Percentiles rank a stretch among this genome's conserved stretches.
phyloP scores from a whole-genome alignment of 2,797 vertebrate species.

The Sebastolobus alascanus region DNA sequence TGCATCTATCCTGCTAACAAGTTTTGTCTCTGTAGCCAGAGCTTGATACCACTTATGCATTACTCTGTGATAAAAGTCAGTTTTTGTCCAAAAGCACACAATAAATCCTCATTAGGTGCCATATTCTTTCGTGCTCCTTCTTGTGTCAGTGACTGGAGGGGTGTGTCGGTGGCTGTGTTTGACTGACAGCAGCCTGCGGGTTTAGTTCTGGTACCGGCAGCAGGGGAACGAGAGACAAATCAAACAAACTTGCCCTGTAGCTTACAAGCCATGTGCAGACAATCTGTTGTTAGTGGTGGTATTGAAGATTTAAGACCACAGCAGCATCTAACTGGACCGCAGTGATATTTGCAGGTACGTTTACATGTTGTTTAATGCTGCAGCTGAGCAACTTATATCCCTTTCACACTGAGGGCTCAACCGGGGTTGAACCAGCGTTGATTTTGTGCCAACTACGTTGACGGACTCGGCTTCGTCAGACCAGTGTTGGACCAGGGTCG shows the following conservation, averaged over 20 bases:
- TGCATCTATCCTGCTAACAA: background rate
- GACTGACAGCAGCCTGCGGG: slow-evolving; percentile 9
- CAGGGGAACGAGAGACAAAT: slow-evolving; percentile 4
- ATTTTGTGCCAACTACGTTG: too few species aligned
- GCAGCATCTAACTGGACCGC: background rate
- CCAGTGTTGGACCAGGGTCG: too few species aligned
- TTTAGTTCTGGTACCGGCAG: background rate
- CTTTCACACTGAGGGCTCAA: too few species aligned
- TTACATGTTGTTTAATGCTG: too few species aligned
- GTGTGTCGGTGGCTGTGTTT: background rate
- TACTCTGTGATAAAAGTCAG: background rate
- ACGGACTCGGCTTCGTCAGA: too few species aligned
- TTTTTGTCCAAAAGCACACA: background rate
- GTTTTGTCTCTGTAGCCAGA: background rate
- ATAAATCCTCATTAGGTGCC: background rate
- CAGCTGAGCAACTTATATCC: too few species aligned
- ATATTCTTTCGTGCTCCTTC: background rate
- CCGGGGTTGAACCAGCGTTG: too few species aligned
- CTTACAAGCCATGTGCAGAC: background rate
- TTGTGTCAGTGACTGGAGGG: background rate
- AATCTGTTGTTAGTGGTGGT: background rate
- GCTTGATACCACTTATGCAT: background rate
- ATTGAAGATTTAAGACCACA: background rate
- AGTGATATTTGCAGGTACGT: too few species aligned
- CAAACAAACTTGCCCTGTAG: background rate